These are phyloP conservation scores for Arctopsyche grandis DNA, from an alignment of 1,140 invertebrate genomes.

Conservation along the genomic window DNA sequence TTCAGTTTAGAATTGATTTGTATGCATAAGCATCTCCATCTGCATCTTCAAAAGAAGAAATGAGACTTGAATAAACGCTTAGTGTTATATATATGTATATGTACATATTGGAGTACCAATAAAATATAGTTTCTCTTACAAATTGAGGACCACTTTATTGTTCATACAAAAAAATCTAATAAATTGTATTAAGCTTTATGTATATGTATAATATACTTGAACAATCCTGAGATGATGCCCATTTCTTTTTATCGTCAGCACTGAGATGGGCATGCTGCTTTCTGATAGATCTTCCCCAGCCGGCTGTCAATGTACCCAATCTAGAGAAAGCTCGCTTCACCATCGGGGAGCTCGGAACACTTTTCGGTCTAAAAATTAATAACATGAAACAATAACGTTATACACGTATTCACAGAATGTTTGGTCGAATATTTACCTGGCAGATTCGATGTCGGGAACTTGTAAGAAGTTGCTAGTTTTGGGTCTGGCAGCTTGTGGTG, in stretches of 20 bases:
- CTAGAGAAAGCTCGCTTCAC: conserved; percentile 91
- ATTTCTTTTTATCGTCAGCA: conserved; percentile 90
- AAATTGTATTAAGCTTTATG: not conserved
- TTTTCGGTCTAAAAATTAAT: conserved; percentile 78
- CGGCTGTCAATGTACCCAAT: conserved; percentile 87
- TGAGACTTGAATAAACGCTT: too few relatives aligned
- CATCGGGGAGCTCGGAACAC: conserved; percentile 94
- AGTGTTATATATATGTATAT: too few relatives aligned
- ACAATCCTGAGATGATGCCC: conserved; percentile 91
- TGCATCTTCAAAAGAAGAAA: too few relatives aligned
- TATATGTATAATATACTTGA: conserved; percentile 73
- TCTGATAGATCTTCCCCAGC: conserved; percentile 86
- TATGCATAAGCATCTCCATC: too few relatives aligned
- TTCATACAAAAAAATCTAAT: too few relatives aligned
- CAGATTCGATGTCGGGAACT: conserved; percentile 74
- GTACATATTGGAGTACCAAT: too few relatives aligned
- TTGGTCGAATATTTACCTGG: conserved; percentile 56
- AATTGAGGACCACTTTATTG: not conserved
- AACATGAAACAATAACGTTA: not conserved
- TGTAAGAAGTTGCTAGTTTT: conserved; percentile 93
- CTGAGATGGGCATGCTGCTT: conserved; percentile 77
- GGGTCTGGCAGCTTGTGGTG: conserved; percentile 77
- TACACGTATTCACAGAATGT: not conserved
- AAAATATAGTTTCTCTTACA: too few relatives aligned
- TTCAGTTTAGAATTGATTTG: too few relatives aligned